Evolutionary conservation across 2,797 vertebrate species (phyloP).

Genomic region (Poeciliopsis presidionis): DNA sequence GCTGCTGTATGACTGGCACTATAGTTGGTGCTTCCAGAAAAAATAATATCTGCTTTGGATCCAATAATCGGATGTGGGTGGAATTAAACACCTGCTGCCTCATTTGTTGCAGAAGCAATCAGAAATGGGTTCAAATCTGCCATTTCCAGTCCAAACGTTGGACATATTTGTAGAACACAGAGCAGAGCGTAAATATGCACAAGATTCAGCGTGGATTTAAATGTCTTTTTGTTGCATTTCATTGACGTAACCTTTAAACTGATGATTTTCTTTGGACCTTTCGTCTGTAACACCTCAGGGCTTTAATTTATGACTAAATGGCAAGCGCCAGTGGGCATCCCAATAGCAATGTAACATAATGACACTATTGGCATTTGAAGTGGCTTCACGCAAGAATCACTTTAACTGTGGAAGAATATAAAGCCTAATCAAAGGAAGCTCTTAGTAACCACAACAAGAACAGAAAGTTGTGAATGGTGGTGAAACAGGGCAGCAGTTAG

Average conservation of each 20-base stretch:
- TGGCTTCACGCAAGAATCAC: background rate
- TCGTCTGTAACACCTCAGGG: background rate
- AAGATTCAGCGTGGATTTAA: background rate
- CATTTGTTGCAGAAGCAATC: slow-evolving; percentile 34
- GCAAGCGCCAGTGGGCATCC: background rate
- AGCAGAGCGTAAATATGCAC: background rate
- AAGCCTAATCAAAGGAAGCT: background rate
- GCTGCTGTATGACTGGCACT: slow-evolving; percentile 17
- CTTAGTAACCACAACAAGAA: background rate
- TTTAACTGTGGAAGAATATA: background rate
- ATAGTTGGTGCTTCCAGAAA: slow-evolving; percentile 10
- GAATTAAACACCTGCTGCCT: slow-evolving; percentile 33
- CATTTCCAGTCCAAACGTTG: background rate
- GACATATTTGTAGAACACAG: background rate
- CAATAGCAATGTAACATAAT: background rate
- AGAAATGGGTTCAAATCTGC: background rate
- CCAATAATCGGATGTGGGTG: slow-evolving; percentile 25
- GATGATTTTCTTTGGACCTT: background rate
- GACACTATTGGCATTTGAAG: background rate
- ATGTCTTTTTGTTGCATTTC: background rate
- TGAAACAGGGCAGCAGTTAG: background rate
- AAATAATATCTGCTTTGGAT: slow-evolving; percentile 23
- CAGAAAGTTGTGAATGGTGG: background rate
- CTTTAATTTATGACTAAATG: background rate
- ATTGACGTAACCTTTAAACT: background rate